Base-by-base conservation (phyloP, 92 coral and sea anemone species). In the Porites rus region DNA sequence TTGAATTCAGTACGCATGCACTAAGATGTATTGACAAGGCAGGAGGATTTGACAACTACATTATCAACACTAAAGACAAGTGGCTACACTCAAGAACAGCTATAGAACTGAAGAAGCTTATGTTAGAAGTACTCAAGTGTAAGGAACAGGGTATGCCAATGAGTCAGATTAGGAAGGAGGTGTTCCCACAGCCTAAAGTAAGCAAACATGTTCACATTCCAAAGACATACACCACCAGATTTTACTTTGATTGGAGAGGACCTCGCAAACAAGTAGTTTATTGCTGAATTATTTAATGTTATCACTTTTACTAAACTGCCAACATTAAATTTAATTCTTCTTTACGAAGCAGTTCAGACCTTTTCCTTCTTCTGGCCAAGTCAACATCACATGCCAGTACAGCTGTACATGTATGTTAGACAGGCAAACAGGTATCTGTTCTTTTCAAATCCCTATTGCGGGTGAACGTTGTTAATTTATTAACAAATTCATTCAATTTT, bases 21-120 rank as follows among this genome's bases (percentile, higher is more conserved):
- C 96, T 95, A 94, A 93, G 99, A 84, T 93, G 96, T 72, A 93
- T 97, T 13, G 99, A 97, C 76, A 89, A 96, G 82, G 98, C 99
- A 13, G 99, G 99, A 13, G 99, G 99, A 20, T 95, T 97, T 86
- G 99, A 97, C 80, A 97, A 97, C 73, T 97, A 97, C 74, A 97
- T 97, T 67, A 83, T 97, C 68, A 95, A 97, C 81, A 97, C 97
- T 16, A 92, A 90, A 13, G 91, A 94, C 74, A 89, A 89, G 14
- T 88, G 89, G 72, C 87, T 97, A 0, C 91, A 87, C 58, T 95
- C 99, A 13, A 93, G 88, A 79, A 86, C 95, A 73, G 99, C 99
- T 3, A 93, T 92, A 75, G 94, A 92, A 24, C 90, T 97, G 52
- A 95, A 97, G 91, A 92, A 95, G 65, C 83, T 92, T 1, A 93